Evolutionary conservation across 2,888 invertebrate species (phyloP).

Genomic region (Melipona bicolor): DNA sequence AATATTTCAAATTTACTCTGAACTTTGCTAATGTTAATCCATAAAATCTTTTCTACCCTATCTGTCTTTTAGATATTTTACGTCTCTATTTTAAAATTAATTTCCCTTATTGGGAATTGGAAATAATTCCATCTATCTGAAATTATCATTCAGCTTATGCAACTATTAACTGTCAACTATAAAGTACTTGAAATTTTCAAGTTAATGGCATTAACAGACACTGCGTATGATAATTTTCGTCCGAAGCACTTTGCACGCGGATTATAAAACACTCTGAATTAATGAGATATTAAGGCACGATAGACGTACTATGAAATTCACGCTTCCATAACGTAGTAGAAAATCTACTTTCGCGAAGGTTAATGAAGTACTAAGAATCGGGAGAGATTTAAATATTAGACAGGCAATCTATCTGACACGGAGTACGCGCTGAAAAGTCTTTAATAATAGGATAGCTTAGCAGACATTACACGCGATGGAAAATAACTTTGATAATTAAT

Average conservation of each 20-base stretch:
- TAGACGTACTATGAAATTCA: conserved; percentile 27
- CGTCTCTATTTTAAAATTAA: too few species aligned
- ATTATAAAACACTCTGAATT: conserved; percentile 15
- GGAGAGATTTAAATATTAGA: conserved; percentile 24
- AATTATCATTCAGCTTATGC: neutral
- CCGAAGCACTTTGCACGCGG: neutral
- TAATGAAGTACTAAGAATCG: conserved; percentile 27
- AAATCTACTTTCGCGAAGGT: conserved; percentile 5
- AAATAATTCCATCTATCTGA: neutral
- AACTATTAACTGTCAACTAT: neutral
- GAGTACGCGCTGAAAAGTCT: conserved; percentile 8
- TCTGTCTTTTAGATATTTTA: too few species aligned
- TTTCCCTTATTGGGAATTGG: neutral
- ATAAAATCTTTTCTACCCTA: too few species aligned
- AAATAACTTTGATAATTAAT: conserved; percentile 24
- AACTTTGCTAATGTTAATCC: too few species aligned
- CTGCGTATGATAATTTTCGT: neutral
- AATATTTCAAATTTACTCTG: too few species aligned
- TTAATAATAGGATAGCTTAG: conserved; percentile 46
- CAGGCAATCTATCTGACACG: conserved; percentile 7
- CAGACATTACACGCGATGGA: conserved; percentile 1
- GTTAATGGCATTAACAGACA: neutral
- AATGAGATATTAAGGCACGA: conserved; percentile 20
- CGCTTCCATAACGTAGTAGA: neutral
- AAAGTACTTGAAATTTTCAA: neutral